Percentiles rank a stretch among this genome's conserved stretches.
These are phyloP conservation scores for Helicoverpa zea DNA, from an alignment of 1,140 invertebrate species.

Conservation along the genomic window DNA sequence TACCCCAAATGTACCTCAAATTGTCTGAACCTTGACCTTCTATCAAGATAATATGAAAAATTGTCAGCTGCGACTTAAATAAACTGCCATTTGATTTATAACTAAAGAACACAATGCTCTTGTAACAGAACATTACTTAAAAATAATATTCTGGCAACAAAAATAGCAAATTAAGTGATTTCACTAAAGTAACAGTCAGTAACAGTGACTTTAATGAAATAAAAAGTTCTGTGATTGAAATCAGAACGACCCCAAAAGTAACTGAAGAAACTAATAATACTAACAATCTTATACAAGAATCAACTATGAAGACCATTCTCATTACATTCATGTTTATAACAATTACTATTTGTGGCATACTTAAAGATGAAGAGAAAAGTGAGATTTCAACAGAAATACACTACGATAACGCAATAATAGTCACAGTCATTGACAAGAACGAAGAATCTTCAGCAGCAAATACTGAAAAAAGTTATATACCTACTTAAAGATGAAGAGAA, in stretches of 20 bases:
- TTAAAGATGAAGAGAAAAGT: not conserved
- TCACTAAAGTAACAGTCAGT: too few species aligned
- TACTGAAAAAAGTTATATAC: not conserved
- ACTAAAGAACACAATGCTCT: not conserved
- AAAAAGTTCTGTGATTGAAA: not conserved
- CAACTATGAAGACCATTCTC: conserved; percentile 1
- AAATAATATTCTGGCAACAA: not conserved
- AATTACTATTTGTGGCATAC: not conserved
- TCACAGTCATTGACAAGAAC: not conserved
- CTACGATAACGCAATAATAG: not conserved
- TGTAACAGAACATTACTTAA: not conserved
- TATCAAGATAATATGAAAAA: not conserved
- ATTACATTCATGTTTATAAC: not conserved
- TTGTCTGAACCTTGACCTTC: not conserved
- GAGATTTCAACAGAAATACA: not conserved
- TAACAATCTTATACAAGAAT: not conserved
- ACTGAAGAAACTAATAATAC: too few species aligned
- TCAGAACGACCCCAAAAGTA: too few species aligned
- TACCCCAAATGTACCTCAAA: not conserved
- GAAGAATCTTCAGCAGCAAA: not conserved
- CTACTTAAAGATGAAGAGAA: too few species aligned
- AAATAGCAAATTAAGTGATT: too few species aligned
- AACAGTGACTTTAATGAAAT: not conserved
- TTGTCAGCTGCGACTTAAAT: not conserved
- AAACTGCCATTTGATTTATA: too few species aligned